phyloP scores from a whole-genome alignment of 2,113 vertebrate genomes.

The Camelus bactrianus region DNA sequence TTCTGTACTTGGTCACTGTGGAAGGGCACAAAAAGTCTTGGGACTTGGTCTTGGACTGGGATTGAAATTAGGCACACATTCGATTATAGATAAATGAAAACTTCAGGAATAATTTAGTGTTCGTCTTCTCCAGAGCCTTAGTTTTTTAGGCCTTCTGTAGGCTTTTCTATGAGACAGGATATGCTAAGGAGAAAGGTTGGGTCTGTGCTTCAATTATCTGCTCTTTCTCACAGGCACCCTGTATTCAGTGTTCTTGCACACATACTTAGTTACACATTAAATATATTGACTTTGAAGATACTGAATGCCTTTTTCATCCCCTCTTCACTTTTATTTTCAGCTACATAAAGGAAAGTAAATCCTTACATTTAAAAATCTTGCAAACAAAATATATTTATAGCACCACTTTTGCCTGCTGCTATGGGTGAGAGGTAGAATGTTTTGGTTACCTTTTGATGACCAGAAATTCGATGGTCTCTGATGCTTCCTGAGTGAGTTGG shows the following conservation, averaged over 20 bases:
- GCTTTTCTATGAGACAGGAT: neutral
- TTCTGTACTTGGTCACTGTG: neutral
- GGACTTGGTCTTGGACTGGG: neutral
- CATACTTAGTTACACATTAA: neutral
- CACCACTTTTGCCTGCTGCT: neutral
- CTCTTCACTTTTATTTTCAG: slow-evolving; percentile 2
- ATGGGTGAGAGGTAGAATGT: neutral
- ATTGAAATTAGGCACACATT: neutral
- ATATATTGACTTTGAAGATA: neutral
- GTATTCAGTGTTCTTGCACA: neutral
- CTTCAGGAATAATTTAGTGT: neutral
- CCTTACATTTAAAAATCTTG: neutral
- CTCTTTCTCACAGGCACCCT: neutral
- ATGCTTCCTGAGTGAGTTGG: neutral
- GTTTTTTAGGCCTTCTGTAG: neutral
- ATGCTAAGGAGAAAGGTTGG: neutral
- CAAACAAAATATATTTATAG: neutral
- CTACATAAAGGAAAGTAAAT: neutral
- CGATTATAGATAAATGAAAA: neutral
- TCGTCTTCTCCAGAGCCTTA: neutral
- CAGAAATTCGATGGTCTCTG: neutral
- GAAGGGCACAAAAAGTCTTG: neutral
- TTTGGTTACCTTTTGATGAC: slow-evolving; percentile 13
- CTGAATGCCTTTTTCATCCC: neutral
- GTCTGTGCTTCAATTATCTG: neutral